Conservation (phyloP, 2,888 invertebrate species). For the Sinotaia quadrata region DNA sequence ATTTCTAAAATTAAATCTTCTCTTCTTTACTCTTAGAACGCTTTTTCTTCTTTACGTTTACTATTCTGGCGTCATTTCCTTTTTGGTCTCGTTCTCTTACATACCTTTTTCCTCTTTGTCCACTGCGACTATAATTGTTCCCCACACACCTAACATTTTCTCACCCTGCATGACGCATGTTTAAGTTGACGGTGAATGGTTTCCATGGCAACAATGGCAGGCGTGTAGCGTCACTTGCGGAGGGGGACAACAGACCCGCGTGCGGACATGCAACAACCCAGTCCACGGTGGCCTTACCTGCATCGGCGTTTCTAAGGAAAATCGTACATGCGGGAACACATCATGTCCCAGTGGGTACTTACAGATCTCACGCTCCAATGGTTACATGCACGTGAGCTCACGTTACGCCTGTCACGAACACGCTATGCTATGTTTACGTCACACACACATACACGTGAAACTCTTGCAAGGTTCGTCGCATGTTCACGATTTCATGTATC, state of each 20-base stretch:
- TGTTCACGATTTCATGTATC: too few species aligned
- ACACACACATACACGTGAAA: too few species aligned
- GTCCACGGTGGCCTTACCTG: constrained; percentile 32
- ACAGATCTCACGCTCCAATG: too few species aligned
- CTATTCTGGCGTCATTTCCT: neutral
- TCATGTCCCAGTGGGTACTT: constrained; percentile 33
- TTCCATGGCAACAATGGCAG: constrained; percentile 32
- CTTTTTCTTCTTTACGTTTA: neutral
- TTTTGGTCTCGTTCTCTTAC: neutral
- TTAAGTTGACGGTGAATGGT: constrained; percentile 38
- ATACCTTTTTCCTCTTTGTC: neutral
- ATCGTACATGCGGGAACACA: constrained; percentile 23
- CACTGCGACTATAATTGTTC: neutral
- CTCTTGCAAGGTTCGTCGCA: too few species aligned
- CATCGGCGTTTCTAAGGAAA: constrained; percentile 21
- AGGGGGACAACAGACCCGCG: constrained; percentile 27
- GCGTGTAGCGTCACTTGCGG: constrained; percentile 34
- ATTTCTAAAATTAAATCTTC: neutral
- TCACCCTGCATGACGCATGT: neutral
- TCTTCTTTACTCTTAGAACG: neutral
- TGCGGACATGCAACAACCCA: constrained; percentile 29
- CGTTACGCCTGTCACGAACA: too few species aligned
- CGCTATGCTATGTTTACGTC: too few species aligned
- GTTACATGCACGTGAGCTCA: too few species aligned
- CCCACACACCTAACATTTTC: too few species aligned